Conservation (phyloP, 1,140 invertebrate species). For the Lepidurus arcticus region DNA sequence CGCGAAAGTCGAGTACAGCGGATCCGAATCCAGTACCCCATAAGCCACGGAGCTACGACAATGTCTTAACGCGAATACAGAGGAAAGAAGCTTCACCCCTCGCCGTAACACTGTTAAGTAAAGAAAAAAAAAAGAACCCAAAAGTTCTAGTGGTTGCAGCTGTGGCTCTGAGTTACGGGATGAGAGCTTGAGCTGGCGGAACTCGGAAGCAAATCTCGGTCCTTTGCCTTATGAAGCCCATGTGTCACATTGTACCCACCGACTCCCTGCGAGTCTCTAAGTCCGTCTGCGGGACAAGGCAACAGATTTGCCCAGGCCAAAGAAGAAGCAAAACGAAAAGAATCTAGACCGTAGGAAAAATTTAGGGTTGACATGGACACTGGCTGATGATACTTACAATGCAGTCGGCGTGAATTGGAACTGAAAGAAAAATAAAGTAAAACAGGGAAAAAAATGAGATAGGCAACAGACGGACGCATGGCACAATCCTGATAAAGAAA, state of each 20-base stretch:
- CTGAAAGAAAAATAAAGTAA: background rate
- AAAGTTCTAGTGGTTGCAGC: conserved; percentile 14
- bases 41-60: too few species aligned
- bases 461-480: background rate
- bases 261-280: background rate
- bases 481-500: conserved; percentile 2
- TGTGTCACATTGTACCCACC: background rate
- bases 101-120: too few species aligned
- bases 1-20: too few species aligned
- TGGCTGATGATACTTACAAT: conserved; percentile 22
- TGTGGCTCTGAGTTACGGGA: conserved; percentile 4
- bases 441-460: background rate
- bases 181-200: background rate
- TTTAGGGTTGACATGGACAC: conserved; percentile 6
- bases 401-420: conserved; percentile 3
- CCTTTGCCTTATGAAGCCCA: conserved; percentile 8
- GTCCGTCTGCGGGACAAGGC: conserved; percentile 11
- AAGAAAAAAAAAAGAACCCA: background rate
- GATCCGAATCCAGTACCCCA: too few species aligned
- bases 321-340: background rate
- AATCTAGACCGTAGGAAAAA: background rate
- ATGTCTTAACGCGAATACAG: too few species aligned
- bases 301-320: background rate
- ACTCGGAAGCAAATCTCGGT: conserved; percentile 21
- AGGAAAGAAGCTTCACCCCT: too few species aligned